These are phyloP conservation scores for Gopherus flavomarginatus DNA, from an alignment of 2,113 vertebrate species.

Conservation along the genomic window DNA sequence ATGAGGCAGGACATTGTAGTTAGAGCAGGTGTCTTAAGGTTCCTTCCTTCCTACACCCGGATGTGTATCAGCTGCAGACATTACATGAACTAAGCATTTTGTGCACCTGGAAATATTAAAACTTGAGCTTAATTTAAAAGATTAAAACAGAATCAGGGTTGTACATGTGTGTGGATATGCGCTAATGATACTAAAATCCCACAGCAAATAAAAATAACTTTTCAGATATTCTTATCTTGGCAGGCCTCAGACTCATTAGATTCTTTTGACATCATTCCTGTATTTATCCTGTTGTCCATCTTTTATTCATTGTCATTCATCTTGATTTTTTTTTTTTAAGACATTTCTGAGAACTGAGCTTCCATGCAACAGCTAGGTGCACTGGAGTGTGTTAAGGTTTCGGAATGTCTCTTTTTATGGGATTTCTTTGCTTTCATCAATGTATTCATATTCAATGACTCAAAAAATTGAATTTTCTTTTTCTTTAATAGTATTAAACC, in stretches of 20 bases:
- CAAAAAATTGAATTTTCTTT: not conserved
- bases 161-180: constrained; percentile 41
- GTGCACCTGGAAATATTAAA: constrained; percentile 44
- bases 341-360: not conserved
- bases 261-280: not conserved
- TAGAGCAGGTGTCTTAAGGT: constrained; percentile 36
- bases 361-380: not conserved
- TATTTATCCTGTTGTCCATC: not conserved
- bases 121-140: constrained; percentile 42
- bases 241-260: not conserved
- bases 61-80: not conserved
- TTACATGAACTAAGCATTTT: constrained; percentile 3
- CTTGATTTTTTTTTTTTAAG: not conserved
- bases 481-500: not conserved
- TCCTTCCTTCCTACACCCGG: constrained; percentile 49
- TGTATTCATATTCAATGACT: not conserved
- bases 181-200: constrained; percentile 8
- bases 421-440: not conserved
- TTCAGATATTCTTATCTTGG: constrained; percentile 38
- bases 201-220: constrained; percentile 31
- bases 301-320: constrained; percentile 17
- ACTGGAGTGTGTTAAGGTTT: not conserved
- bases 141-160: constrained; percentile 46
- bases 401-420: not conserved
- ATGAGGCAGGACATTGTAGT: not conserved